These are phyloP conservation scores for Karalla daura DNA, from an alignment of 2,797 vertebrate species.

Conservation along the genomic window DNA sequence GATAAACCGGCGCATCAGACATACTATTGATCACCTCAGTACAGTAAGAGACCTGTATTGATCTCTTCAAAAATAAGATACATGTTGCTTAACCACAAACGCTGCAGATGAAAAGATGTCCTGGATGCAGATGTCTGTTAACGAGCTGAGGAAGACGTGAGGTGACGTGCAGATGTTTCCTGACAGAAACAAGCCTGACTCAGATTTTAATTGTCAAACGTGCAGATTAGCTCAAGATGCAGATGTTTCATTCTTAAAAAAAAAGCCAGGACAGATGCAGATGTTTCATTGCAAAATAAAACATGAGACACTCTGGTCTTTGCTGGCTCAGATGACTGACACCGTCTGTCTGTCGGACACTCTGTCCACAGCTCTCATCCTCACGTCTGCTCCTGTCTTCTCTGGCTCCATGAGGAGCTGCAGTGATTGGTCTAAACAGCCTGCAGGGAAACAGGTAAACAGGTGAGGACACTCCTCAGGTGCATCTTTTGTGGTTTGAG, in stretches of 20 bases:
- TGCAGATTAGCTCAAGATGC: neutral
- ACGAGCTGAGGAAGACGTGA: neutral
- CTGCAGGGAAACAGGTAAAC: slow-evolving; percentile 2
- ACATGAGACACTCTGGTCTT: neutral
- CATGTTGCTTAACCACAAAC: slow-evolving; percentile 11
- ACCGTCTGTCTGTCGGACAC: slow-evolving; percentile 26
- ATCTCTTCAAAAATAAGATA: slow-evolving; percentile 23
- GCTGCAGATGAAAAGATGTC: neutral
- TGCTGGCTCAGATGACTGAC: slow-evolving; percentile 13
- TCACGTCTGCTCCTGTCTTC: neutral
- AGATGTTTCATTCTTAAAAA: slow-evolving; percentile 27
- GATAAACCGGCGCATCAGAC: slow-evolving; percentile 17
- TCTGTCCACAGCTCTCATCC: slow-evolving; percentile 6
- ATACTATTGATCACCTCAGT: slow-evolving; percentile 28
- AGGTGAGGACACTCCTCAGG: neutral
- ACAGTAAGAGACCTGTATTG: slow-evolving; percentile 27
- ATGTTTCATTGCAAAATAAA: slow-evolving; percentile 8
- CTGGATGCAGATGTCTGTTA: slow-evolving; percentile 3
- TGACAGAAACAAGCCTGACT: neutral
- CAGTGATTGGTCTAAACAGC: neutral
- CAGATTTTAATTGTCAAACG: slow-evolving; percentile 14
- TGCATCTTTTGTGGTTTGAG: slow-evolving; percentile 2
- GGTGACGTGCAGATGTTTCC: neutral
- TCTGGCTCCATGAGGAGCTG: neutral
- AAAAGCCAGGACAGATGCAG: slow-evolving; percentile 6